Percentiles rank a stretch among this genome's conserved stretches.
Evolutionary conservation across 2,888 invertebrate genomes (phyloP).

Genomic region (Hyppa rectilinea): DNA sequence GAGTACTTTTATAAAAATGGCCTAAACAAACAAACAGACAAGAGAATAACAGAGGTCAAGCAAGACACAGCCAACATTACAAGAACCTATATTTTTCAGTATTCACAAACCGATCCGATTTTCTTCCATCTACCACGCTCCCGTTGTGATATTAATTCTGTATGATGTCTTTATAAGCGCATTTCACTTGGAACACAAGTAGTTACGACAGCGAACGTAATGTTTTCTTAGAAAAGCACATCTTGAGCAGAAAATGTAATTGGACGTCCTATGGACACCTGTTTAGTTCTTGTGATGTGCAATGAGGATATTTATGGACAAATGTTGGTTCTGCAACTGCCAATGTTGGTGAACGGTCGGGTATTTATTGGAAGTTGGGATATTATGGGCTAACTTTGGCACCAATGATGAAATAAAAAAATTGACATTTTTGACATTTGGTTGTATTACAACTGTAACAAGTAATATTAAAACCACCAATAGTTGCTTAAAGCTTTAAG

Average conservation of each 20-base stretch:
- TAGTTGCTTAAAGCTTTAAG: no score
- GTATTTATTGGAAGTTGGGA: no score
- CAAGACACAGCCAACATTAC: no score
- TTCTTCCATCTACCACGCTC: slow-evolving; percentile 8
- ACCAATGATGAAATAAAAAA: no score
- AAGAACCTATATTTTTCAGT: no score
- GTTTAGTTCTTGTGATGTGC: slow-evolving; percentile 42
- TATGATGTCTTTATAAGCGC: slow-evolving; percentile 45
- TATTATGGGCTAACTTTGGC: no score
- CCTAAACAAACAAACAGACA: no score
- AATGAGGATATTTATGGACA: slow-evolving; percentile 13
- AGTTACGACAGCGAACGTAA: slow-evolving; percentile 46
- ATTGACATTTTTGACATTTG: no score
- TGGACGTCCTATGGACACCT: slow-evolving; percentile 53
- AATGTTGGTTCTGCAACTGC: slow-evolving; percentile 5
- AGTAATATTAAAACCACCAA: not conserved
- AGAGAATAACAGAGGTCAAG: no score
- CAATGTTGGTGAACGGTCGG: no score
- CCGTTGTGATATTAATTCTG: slow-evolving; percentile 22
- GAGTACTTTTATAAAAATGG: no score
- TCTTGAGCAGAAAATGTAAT: slow-evolving; percentile 49
- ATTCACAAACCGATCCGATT: slow-evolving; percentile 12
- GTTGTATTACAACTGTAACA: no score
- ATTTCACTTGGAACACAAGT: slow-evolving; percentile 33
- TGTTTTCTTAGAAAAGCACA: slow-evolving; percentile 53